Conservation (phyloP, 2,888 invertebrate species). For the Caenorhabditis sp. region DNA sequence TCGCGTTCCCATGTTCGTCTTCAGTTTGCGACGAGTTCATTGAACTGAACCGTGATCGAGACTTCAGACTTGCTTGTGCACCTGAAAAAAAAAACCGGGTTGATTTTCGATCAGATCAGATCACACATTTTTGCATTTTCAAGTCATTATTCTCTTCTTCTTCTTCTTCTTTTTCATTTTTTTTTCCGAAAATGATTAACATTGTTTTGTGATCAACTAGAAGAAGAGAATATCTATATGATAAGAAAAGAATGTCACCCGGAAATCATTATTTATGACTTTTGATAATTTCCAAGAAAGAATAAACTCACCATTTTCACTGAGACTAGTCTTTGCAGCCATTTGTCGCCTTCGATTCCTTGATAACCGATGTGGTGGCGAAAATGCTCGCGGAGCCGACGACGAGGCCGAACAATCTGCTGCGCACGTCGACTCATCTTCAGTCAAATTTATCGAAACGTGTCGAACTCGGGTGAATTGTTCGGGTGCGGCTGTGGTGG, state of each 20-base stretch:
- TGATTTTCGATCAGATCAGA: background rate
- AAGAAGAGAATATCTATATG: too few relatives aligned
- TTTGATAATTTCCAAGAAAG: background rate
- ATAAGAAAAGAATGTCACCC: background rate
- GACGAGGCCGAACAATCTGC: conserved; percentile 1
- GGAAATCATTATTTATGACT: too few relatives aligned
- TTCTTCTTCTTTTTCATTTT: too few relatives aligned
- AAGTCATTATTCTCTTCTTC: too few relatives aligned
- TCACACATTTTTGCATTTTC: background rate
- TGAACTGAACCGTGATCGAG: conserved; percentile 44
- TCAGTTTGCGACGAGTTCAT: conserved; percentile 38
- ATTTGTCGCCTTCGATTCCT: conserved; percentile 50
- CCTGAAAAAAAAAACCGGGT: conserved; percentile 21
- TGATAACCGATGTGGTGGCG: conserved; percentile 58
- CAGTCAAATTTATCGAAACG: conserved; percentile 17
- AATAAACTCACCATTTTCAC: conserved; percentile 50
- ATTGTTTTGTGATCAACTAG: too few relatives aligned
- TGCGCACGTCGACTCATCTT: conserved; percentile 8
- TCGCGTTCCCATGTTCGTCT: conserved; percentile 22
- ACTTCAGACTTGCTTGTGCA: conserved; percentile 13
- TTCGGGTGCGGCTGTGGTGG: conserved; percentile 40
- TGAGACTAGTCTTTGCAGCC: conserved; percentile 53
- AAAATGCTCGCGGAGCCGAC: conserved; percentile 49
- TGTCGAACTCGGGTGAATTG: conserved; percentile 11
- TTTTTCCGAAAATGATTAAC: too few relatives aligned